Conservation (phyloP, 2,113 vertebrate genomes). For the Eubucco bourcierii region DNA sequence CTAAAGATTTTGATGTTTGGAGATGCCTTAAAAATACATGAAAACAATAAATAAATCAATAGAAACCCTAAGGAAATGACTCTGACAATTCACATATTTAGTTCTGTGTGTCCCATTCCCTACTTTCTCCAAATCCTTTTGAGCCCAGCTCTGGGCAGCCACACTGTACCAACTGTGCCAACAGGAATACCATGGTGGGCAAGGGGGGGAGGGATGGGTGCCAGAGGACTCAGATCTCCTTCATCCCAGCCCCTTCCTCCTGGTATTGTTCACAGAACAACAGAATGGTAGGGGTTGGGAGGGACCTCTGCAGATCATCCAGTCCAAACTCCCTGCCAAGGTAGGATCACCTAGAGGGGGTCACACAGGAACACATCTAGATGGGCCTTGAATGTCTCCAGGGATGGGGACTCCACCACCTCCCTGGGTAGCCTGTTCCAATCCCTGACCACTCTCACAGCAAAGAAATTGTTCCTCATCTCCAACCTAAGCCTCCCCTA, state of each 20-base stretch:
- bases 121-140: neutral
- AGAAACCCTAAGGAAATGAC: neutral
- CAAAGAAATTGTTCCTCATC: no score
- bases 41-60: neutral
- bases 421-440: no score
- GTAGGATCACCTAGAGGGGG: no score
- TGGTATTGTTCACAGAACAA: neutral
- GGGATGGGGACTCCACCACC: no score
- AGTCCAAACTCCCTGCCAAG: no score
- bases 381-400: no score
- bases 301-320: no score
- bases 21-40: neutral
- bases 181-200: neutral
- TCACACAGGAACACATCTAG: no score
- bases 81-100: neutral
- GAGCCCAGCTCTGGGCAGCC: neutral
- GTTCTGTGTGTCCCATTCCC: neutral
- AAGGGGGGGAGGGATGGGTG: neutral
- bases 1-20: slow-evolving; percentile 9
- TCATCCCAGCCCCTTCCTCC: neutral
- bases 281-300: no score
- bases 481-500: no score
- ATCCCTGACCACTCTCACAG: no score
- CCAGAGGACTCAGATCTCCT: neutral
- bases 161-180: neutral